Evolutionary conservation across 1,140 invertebrate species (phyloP).

Genomic region (Octopus sinensis): DNA sequence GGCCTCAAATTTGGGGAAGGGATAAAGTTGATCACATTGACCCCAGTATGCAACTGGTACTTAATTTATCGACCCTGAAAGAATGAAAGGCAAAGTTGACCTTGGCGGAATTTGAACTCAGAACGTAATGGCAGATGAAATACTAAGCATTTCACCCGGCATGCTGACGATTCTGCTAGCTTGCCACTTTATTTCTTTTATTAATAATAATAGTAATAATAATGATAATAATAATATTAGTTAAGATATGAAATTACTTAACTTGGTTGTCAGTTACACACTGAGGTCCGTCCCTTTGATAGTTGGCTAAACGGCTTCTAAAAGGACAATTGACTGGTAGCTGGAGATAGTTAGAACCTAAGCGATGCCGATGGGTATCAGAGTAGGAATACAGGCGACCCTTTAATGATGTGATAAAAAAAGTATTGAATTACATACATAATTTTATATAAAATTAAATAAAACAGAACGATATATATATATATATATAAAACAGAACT

Average conservation of each 20-base stretch:
- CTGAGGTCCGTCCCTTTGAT: constrained; percentile 81
- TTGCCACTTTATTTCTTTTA: too few species aligned
- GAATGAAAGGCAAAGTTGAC: too few species aligned
- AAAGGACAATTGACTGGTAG: constrained; percentile 94
- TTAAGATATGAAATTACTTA: constrained; percentile 19
- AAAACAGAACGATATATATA: background rate
- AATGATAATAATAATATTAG: background rate
- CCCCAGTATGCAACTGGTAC: too few species aligned
- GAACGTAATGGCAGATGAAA: too few species aligned
- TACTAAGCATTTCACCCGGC: too few species aligned
- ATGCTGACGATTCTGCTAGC: too few species aligned
- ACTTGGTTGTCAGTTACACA: constrained; percentile 56
- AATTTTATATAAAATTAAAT: background rate
- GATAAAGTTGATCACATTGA: too few species aligned
- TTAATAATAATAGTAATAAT: too few species aligned
- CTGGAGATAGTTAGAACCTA: constrained; percentile 89
- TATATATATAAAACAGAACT: too few species aligned
- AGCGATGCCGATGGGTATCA: constrained; percentile 89
- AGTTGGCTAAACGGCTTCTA: constrained; percentile 65
- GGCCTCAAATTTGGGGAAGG: too few species aligned
- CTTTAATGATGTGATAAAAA: constrained; percentile 36
- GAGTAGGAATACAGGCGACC: constrained; percentile 90
- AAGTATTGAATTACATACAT: background rate
- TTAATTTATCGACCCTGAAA: too few species aligned
- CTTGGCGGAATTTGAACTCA: too few species aligned